Conservation (phyloP, 2,888 invertebrate genomes). For the Barypeithes pellucidus region DNA sequence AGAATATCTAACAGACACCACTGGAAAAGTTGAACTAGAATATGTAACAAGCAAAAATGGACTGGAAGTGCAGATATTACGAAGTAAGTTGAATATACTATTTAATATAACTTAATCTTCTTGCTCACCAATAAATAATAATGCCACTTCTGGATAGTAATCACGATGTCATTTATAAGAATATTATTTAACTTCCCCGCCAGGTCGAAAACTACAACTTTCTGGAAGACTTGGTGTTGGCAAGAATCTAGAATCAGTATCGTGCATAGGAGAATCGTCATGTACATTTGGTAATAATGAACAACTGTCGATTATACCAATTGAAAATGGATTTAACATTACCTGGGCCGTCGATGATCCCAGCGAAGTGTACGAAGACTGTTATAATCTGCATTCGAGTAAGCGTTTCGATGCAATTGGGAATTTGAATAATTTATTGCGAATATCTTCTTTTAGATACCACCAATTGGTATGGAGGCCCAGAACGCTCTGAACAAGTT, state of each 20-base stretch:
- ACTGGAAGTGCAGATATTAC: conserved; percentile 26
- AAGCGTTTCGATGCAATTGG: conserved; percentile 48
- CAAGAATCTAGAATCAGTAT: conserved; percentile 14
- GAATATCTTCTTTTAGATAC: not conserved
- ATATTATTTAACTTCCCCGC: too few species aligned
- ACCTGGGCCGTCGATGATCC: conserved; percentile 53
- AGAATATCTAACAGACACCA: conserved; percentile 2
- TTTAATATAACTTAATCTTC: too few species aligned
- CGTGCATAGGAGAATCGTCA: conserved; percentile 25
- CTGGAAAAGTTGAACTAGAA: conserved; percentile 25
- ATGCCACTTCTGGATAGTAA: not conserved
- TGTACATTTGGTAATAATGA: conserved; percentile 30
- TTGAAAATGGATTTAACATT: conserved; percentile 44
- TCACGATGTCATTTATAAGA: too few species aligned
- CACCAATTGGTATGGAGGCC: conserved; percentile 67
- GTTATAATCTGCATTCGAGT: conserved; percentile 68
- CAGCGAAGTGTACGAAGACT: conserved; percentile 66
- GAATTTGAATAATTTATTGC: not conserved
- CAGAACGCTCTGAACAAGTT: conserved; percentile 75
- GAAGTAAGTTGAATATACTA: too few species aligned
- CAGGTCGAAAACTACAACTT: conserved; percentile 29
- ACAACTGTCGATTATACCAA: conserved; percentile 34
- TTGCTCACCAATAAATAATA: too few species aligned
- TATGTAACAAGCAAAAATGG: not conserved
- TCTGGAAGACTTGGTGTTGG: conserved; percentile 37